Conservation (phyloP, 2,888 invertebrate species). For the Sinodicranocentrus sp. region DNA sequence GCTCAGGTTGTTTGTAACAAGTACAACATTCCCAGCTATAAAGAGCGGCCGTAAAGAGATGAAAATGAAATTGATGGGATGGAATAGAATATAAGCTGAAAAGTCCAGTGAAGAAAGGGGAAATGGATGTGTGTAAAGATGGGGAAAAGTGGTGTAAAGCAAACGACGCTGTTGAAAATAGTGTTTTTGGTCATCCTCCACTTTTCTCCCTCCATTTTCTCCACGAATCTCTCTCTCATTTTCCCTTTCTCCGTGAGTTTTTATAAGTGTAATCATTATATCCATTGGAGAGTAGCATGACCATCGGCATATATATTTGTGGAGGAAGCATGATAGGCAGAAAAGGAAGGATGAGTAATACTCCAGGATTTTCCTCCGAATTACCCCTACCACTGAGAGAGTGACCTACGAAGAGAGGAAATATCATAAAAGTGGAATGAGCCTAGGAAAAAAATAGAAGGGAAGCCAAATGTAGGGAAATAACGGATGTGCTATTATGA, state of each 20-base stretch:
- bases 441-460: background rate
- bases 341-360: slow-evolving; percentile 14
- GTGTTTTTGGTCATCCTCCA: background rate
- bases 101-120: slow-evolving; percentile 21
- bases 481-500: slow-evolving; percentile 7
- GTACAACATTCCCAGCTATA: no score
- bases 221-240: background rate
- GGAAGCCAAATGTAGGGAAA: slow-evolving; percentile 1
- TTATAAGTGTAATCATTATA: background rate
- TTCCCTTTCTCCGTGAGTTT: background rate
- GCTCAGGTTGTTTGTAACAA: no score
- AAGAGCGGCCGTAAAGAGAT: slow-evolving; percentile 13
- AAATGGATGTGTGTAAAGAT: slow-evolving; percentile 12
- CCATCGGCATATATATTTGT: no score
- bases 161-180: background rate
- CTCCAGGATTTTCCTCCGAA: background rate
- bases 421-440: slow-evolving; percentile 16
- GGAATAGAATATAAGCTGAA: slow-evolving; percentile 27
- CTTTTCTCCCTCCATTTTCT: background rate
- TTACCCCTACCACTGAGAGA: background rate
- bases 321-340: background rate
- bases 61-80: slow-evolving; percentile 36
- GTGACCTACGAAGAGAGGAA: slow-evolving; percentile 1
- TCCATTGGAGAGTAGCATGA: background rate
- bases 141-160: background rate